Conservation (phyloP, 2,113 vertebrate genomes). For the Gobio gobio region DNA sequence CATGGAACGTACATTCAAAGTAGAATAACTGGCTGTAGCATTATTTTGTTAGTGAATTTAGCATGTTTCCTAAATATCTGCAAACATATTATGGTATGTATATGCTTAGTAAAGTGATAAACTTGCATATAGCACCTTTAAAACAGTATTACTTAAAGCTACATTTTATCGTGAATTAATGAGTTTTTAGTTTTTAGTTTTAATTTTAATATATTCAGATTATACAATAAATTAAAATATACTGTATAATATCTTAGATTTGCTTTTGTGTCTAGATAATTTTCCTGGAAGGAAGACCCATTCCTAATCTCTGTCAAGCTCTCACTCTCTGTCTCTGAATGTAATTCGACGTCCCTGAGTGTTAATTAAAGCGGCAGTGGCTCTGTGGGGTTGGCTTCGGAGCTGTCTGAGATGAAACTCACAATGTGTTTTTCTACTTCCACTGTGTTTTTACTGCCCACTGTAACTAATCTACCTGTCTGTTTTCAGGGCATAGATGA, state of each 20-base stretch:
- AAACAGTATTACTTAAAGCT: not conserved
- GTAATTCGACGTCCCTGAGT: slow-evolving; percentile 75
- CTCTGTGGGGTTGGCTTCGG: slow-evolving; percentile 70
- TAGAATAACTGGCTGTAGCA: too few species aligned
- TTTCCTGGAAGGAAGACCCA: too few species aligned
- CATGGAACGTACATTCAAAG: too few species aligned
- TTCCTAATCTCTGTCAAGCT: not conserved
- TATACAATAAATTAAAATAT: not conserved
- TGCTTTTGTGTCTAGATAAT: too few species aligned
- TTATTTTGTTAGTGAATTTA: too few species aligned
- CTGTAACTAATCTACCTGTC: slow-evolving; percentile 55
- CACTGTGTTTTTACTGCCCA: slow-evolving; percentile 40
- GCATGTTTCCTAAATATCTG: too few species aligned
- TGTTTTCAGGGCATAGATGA: slow-evolving; percentile 90
- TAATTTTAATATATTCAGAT: not conserved
- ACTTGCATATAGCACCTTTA: too few species aligned
- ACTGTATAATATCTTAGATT: not conserved
- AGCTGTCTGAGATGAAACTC: slow-evolving; percentile 64
- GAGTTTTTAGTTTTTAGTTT: too few species aligned
- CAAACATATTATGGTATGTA: too few species aligned
- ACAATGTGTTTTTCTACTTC: slow-evolving; percentile 58
- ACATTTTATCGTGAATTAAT: not conserved
- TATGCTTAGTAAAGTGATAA: too few species aligned
- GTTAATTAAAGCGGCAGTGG: slow-evolving; percentile 75
- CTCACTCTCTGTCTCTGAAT: slow-evolving; percentile 55